Conservation (phyloP, 1,140 invertebrate species). For the Sitobion miscanthi region DNA sequence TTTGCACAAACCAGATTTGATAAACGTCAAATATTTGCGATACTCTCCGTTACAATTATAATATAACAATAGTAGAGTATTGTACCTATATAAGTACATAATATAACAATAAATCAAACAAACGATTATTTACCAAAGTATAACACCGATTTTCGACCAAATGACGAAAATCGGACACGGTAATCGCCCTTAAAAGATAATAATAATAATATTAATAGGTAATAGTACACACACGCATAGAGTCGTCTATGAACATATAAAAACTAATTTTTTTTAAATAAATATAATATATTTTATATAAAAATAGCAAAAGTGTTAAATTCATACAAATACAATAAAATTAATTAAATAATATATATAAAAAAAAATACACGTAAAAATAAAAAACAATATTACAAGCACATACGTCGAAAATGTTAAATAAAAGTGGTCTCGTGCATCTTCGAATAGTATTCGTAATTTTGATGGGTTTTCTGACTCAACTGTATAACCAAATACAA, state of each 20-base stretch:
- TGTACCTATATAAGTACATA: too few species aligned
- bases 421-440: not conserved
- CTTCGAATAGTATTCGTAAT: not conserved
- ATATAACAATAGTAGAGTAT: too few species aligned
- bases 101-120: not conserved
- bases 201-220: too few species aligned
- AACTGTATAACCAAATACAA: not conserved
- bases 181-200: not conserved
- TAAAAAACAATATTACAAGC: not conserved
- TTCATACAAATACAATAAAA: slow-evolving; percentile 6
- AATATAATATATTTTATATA: slow-evolving; percentile 1
- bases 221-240: too few species aligned
- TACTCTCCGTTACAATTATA: too few species aligned
- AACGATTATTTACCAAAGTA: not conserved
- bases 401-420: not conserved
- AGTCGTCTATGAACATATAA: not conserved
- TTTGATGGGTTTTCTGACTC: not conserved
- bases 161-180: not conserved
- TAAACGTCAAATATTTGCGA: too few species aligned
- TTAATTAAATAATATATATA: not conserved
- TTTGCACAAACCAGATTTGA: too few species aligned
- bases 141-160: not conserved
- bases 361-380: slow-evolving; percentile 5
- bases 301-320: not conserved
- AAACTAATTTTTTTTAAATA: not conserved